Percentiles rank a stretch among this genome's conserved stretches.
These are phyloP conservation scores for Tiliacea aurago DNA, from an alignment of 2,888 invertebrate species.

Conservation along the genomic window DNA sequence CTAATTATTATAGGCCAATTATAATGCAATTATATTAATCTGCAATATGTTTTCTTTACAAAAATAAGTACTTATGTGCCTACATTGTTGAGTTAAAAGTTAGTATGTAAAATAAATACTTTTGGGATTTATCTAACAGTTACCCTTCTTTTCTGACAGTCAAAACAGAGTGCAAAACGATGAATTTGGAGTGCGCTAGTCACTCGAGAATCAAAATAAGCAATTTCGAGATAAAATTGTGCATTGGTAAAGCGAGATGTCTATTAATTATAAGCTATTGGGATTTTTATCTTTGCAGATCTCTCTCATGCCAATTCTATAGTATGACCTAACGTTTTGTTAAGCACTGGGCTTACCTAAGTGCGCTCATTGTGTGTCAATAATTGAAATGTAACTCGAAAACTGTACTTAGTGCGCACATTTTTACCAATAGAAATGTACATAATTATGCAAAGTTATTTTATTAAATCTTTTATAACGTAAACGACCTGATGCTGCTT, in stretches of 20 bases:
- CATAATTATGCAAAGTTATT: too few species aligned
- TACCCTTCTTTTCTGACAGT: neutral
- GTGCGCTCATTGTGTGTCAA: too few species aligned
- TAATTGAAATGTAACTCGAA: too few species aligned
- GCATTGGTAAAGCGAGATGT: neutral
- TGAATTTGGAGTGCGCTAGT: slow-evolving; percentile 9
- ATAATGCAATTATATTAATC: neutral
- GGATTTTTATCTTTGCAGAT: neutral
- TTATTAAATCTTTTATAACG: too few species aligned
- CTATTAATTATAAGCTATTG: neutral
- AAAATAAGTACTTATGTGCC: neutral
- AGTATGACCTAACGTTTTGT: too few species aligned
- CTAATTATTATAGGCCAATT: neutral
- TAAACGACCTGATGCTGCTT: too few species aligned
- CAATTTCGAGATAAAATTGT: too few species aligned
- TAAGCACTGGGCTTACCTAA: too few species aligned
- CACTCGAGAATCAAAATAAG: slow-evolving; percentile 27
- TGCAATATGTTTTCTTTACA: neutral
- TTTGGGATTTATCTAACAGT: neutral
- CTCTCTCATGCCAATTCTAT: neutral
- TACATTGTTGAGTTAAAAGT: neutral
- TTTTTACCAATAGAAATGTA: too few species aligned
- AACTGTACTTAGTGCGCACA: too few species aligned
- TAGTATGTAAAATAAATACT: neutral
- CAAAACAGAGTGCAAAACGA: neutral